A percentile compares a stretch with the other conserved stretches of the same genome.
Evolutionary conservation across 2,888 invertebrate species (phyloP).

Genomic region (Trichopoda pennipes): DNA sequence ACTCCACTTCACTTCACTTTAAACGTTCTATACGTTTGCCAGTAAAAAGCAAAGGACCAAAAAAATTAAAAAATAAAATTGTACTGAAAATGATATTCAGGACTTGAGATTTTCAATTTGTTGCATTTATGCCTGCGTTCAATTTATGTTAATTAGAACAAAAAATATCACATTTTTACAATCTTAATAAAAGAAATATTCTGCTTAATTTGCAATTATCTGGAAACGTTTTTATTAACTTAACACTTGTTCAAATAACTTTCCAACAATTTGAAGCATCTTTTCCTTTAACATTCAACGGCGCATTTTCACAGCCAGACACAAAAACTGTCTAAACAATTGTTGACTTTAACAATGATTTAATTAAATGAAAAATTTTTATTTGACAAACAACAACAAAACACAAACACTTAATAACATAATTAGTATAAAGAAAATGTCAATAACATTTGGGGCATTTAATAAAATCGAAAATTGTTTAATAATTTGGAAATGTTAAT

Average conservation of each 20-base stretch:
- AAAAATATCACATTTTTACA: slow-evolving; percentile 23
- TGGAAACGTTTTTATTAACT: slow-evolving; percentile 48
- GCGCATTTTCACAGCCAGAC: slow-evolving; percentile 7
- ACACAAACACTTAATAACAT: slow-evolving; percentile 24
- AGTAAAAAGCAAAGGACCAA: slow-evolving; percentile 27
- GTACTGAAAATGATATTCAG: slow-evolving; percentile 7
- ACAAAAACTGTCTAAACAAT: slow-evolving; percentile 27
- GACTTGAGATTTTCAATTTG: slow-evolving; percentile 36
- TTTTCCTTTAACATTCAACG: not conserved
- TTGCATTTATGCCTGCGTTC: slow-evolving; percentile 30
- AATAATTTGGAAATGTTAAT: not conserved
- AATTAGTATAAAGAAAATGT: slow-evolving; percentile 18
- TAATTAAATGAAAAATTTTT: slow-evolving; percentile 46
- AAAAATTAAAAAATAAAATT: not conserved
- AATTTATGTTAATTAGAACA: slow-evolving; percentile 50
- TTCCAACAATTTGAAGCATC: slow-evolving; percentile 37
- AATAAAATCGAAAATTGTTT: not conserved
- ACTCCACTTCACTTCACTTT: not conserved
- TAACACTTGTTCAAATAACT: slow-evolving; percentile 51
- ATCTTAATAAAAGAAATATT: slow-evolving; percentile 19
- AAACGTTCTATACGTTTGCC: slow-evolving; percentile 29
- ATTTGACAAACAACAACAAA: not conserved
- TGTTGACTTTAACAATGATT: slow-evolving; percentile 47
- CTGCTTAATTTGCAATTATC: slow-evolving; percentile 49
- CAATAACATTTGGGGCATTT: slow-evolving; percentile 33